Conservation (phyloP, 2,888 invertebrate genomes). For the Catonia carolina region DNA sequence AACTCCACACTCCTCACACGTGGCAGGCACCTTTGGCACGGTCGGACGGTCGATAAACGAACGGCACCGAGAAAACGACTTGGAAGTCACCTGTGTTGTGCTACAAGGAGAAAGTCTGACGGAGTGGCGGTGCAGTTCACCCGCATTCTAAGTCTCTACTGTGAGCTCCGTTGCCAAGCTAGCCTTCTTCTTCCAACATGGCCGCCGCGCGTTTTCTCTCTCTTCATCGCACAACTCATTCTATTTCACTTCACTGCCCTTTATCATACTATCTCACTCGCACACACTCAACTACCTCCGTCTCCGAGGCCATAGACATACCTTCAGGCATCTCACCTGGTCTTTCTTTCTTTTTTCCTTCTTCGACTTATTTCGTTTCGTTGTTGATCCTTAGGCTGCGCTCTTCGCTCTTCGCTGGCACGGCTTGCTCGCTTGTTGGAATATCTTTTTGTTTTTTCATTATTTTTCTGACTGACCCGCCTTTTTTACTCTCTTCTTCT, state of each 20-base stretch:
- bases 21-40: no score
- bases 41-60: no score
- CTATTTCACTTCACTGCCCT: background rate
- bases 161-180: conserved; percentile 2
- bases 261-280: no score
- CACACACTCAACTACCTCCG: no score
- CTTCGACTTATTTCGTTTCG: conserved; percentile 2
- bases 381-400: conserved; percentile 1
- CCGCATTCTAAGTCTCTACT: conserved; percentile 12
- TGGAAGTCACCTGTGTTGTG: conserved; percentile 10
- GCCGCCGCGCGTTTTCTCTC: conserved; percentile 9
- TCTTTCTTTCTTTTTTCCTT: conserved; percentile 13
- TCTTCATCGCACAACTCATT: background rate
- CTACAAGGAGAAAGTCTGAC: background rate
- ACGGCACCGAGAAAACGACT: background rate
- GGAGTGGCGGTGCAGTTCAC: background rate
- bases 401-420: no score
- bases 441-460: no score
- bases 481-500: no score
- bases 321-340: conserved; percentile 14
- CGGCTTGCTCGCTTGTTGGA: no score
- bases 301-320: conserved; percentile 14
- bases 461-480: no score
- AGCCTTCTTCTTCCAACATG: conserved; percentile 7
- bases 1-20: no score